phyloP scores from a whole-genome alignment of 2,888 invertebrate genomes.

The Erannis defoliaria region DNA sequence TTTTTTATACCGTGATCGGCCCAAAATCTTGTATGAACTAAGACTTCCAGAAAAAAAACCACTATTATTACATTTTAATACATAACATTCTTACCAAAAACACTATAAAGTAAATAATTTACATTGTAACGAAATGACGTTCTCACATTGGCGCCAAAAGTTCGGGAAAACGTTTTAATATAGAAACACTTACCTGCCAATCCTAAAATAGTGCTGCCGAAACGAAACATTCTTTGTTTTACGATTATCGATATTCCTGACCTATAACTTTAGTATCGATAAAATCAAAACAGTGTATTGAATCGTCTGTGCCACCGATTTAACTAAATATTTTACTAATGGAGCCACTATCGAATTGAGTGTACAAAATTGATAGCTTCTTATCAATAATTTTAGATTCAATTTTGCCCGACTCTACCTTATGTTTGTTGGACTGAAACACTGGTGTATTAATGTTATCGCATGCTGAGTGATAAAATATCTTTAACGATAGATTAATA shows the following conservation, averaged over 20 bases:
- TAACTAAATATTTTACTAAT: not conserved
- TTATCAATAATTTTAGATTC: not conserved
- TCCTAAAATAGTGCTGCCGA: conserved; percentile 23
- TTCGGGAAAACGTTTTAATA: not conserved
- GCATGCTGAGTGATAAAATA: conserved; percentile 10
- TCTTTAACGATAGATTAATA: conserved; percentile 6
- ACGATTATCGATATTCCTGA: conserved; percentile 23
- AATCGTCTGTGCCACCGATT: not conserved
- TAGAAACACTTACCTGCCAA: not conserved
- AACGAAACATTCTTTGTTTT: conserved; percentile 11
- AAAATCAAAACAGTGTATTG: not conserved
- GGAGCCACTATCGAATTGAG: not conserved
- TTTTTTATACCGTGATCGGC: too few species aligned
- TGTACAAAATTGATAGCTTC: not conserved
- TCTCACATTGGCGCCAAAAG: not conserved
- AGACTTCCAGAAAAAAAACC: too few species aligned
- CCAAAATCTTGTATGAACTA: too few species aligned
- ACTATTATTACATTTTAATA: too few species aligned
- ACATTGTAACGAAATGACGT: too few species aligned
- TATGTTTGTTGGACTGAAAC: not conserved
- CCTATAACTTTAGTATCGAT: conserved; percentile 3
- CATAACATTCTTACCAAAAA: too few species aligned
- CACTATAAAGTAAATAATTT: too few species aligned
- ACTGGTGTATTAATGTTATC: not conserved
- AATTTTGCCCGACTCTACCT: not conserved